Percentiles rank a stretch among this genome's conserved stretches.
These are phyloP conservation scores for Nyctalus aviator DNA, from an alignment of 2,797 vertebrate genomes.

Conservation along the genomic window DNA sequence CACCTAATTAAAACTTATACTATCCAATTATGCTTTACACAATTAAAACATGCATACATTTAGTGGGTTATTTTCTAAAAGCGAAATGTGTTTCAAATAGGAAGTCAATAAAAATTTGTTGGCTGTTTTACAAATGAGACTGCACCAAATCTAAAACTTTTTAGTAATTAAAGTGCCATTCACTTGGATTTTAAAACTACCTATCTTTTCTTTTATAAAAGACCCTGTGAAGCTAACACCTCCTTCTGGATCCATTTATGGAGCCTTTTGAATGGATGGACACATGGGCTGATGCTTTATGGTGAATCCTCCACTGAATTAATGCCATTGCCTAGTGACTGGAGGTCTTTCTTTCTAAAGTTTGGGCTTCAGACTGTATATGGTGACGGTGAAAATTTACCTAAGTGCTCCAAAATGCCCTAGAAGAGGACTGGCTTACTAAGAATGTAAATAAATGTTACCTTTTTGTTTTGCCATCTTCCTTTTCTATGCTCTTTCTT, in stretches of 20 bases:
- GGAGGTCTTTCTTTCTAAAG: neutral
- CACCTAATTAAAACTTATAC: slow-evolving; percentile 76
- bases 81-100: slow-evolving; percentile 72
- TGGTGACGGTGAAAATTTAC: neutral
- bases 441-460: neutral
- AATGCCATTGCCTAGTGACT: neutral
- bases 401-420: neutral
- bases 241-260: neutral
- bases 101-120: slow-evolving; percentile 63
- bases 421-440: neutral
- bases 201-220: neutral
- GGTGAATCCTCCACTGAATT: neutral
- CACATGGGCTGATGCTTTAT: neutral
- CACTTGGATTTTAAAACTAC: neutral
- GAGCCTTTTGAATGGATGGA: neutral
- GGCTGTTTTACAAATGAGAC: slow-evolving; percentile 66
- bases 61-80: slow-evolving; percentile 73
- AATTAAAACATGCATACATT: slow-evolving; percentile 79
- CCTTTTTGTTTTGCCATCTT: neutral
- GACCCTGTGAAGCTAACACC: neutral
- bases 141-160: slow-evolving; percentile 51
- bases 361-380: neutral
- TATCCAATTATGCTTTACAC: slow-evolving; percentile 75
- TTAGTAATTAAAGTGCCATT: slow-evolving; percentile 2
- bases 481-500: neutral